Conservation (phyloP, 1,140 invertebrate genomes). For the Archivesica marissinica region DNA sequence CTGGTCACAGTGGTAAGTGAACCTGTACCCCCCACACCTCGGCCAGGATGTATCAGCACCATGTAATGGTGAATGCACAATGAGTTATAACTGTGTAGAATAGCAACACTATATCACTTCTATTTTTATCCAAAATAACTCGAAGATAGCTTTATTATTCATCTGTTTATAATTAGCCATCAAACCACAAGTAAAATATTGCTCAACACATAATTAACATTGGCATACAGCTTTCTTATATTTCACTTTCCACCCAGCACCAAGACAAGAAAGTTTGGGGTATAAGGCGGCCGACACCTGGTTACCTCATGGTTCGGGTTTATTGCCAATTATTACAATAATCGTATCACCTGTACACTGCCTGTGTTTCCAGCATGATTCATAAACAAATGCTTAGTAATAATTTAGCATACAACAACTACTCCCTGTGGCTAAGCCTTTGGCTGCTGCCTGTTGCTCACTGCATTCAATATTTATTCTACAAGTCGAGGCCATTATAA, state of each 20-base stretch:
- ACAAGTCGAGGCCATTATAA: too few relatives aligned
- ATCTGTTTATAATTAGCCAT: background rate
- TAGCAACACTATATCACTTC: too few relatives aligned
- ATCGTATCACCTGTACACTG: constrained; percentile 1
- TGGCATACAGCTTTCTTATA: too few relatives aligned
- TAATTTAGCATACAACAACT: constrained; percentile 1
- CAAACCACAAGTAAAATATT: background rate
- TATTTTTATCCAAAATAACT: too few relatives aligned
- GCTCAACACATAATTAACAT: background rate
- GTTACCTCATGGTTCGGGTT: constrained; percentile 5
- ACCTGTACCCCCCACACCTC: too few relatives aligned
- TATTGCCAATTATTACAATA: background rate
- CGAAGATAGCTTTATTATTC: background rate
- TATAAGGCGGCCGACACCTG: background rate
- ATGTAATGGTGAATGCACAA: too few relatives aligned
- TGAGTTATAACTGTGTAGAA: too few relatives aligned
- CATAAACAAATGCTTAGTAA: background rate
- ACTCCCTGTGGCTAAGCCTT: too few relatives aligned
- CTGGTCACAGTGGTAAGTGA: too few relatives aligned
- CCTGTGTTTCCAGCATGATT: background rate
- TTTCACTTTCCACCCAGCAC: background rate
- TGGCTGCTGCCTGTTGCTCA: too few relatives aligned
- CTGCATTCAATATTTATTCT: too few relatives aligned
- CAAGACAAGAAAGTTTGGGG: constrained; percentile 3
- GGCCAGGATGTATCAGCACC: too few relatives aligned